Evolutionary conservation across 2,888 invertebrate genomes (phyloP).

Genomic region (Pseudanteris insignis): DNA sequence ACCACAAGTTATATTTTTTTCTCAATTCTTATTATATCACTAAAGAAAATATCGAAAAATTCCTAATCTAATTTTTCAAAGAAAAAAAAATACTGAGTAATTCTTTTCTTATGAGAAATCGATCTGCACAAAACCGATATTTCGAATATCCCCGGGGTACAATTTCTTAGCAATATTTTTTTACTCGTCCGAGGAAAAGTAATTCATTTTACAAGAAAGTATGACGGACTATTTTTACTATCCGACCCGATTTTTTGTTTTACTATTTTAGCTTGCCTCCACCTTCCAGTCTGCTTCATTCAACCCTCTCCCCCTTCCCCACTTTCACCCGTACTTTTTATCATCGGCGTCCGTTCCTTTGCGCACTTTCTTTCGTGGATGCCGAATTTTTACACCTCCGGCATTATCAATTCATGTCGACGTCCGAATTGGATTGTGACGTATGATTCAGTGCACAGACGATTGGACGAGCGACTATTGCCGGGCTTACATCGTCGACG

Average conservation of each 20-base stretch:
- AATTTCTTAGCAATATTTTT: slow-evolving; percentile 41
- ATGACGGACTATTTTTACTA: slow-evolving; percentile 36
- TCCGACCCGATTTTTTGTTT: background rate
- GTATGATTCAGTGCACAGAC: slow-evolving; percentile 32
- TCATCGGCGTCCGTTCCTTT: background rate
- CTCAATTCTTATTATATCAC: too few relatives aligned
- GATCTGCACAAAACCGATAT: slow-evolving; percentile 36
- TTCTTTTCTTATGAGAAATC: slow-evolving; percentile 28
- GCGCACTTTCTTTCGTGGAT: slow-evolving; percentile 1
- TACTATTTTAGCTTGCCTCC: slow-evolving; percentile 1
- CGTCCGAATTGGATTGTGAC: slow-evolving; percentile 35
- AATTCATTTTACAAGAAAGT: slow-evolving; percentile 32
- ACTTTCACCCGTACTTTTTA: slow-evolving; percentile 1
- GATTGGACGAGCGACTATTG: slow-evolving; percentile 19
- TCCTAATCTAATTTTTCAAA: slow-evolving; percentile 35
- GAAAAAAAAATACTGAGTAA: slow-evolving; percentile 22
- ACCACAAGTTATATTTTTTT: too few relatives aligned
- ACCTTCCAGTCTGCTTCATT: background rate
- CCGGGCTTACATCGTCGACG: slow-evolving; percentile 16
- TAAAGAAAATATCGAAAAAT: too few relatives aligned
- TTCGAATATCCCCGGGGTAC: slow-evolving; percentile 36
- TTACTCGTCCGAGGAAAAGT: slow-evolving; percentile 31
- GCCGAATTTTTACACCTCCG: slow-evolving; percentile 30
- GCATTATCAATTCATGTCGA: slow-evolving; percentile 40
- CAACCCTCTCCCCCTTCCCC: background rate